Evolutionary conservation across 2,888 invertebrate species (phyloP).

Genomic region (Anoncus sp.): DNA sequence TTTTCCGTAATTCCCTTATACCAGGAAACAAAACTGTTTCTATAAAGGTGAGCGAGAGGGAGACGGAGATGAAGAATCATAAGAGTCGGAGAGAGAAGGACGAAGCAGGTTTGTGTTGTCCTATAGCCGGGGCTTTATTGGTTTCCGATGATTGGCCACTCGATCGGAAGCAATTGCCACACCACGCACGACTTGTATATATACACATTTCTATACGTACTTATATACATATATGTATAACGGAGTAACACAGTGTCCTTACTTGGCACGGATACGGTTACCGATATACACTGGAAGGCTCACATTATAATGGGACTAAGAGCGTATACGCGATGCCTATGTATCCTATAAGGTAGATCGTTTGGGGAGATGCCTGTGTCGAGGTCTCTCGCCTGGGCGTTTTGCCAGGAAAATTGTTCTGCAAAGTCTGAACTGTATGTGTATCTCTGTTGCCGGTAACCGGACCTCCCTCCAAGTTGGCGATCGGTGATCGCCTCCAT

Average conservation of each 20-base stretch:
- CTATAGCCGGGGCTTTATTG: constrained; percentile 71
- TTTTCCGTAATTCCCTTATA: constrained; percentile 33
- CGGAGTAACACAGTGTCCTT: constrained; percentile 46
- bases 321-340: constrained; percentile 54
- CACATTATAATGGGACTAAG: constrained; percentile 65
- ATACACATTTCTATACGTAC: constrained; percentile 19
- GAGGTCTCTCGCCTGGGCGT: constrained; percentile 45
- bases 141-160: constrained; percentile 80
- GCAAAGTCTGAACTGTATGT: constrained; percentile 38
- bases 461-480: constrained; percentile 38
- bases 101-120: constrained; percentile 64
- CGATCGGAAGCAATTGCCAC: constrained; percentile 78
- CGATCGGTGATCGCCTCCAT: constrained; percentile 49
- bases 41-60: constrained; percentile 24
- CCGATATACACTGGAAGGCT: constrained; percentile 51
- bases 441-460: not conserved
- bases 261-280: constrained; percentile 58
- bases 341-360: constrained; percentile 55
- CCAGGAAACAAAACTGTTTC: constrained; percentile 21
- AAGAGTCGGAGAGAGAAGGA: constrained; percentile 35
- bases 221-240: constrained; percentile 10
- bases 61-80: constrained; percentile 20
- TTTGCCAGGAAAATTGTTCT: constrained; percentile 61
- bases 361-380: constrained; percentile 53
- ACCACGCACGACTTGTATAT: constrained; percentile 59